These are phyloP conservation scores for Mormyrus iriodes DNA, from an alignment of 2,113 vertebrate species.

Conservation along the genomic window DNA sequence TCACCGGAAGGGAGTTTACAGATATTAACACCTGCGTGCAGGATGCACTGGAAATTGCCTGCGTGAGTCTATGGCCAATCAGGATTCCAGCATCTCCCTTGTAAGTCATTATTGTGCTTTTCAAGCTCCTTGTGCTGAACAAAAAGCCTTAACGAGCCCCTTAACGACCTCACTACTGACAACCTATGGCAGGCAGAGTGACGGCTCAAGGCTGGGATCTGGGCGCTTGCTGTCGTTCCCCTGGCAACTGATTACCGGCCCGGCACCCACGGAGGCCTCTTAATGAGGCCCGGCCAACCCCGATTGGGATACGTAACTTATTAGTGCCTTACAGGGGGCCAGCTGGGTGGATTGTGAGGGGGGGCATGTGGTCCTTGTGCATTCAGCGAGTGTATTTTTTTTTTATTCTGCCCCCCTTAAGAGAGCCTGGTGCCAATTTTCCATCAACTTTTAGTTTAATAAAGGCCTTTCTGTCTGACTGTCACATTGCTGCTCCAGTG, in stretches of 20 bases:
- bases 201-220: background rate
- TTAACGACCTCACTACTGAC: background rate
- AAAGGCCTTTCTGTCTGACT: background rate
- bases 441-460: background rate
- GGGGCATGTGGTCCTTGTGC: background rate
- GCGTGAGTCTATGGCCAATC: background rate
- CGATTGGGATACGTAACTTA: background rate
- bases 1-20: background rate
- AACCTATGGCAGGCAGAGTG: background rate
- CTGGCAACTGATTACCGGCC: background rate
- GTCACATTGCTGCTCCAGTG: background rate
- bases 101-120: background rate
- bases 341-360: background rate
- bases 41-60: background rate
- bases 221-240: background rate
- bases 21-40: background rate
- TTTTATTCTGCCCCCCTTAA: background rate
- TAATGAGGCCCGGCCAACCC: background rate
- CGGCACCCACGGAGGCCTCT: background rate
- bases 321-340: background rate
- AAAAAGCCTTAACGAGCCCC: background rate
- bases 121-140: background rate
- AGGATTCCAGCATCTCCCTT: background rate
- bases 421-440: background rate
- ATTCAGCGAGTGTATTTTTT: background rate